A percentile compares a stretch with the other conserved stretches of the same genome.
phyloP scores from a whole-genome alignment of 2,113 vertebrate genomes.

The Stomatorhinus ivindoensis region DNA sequence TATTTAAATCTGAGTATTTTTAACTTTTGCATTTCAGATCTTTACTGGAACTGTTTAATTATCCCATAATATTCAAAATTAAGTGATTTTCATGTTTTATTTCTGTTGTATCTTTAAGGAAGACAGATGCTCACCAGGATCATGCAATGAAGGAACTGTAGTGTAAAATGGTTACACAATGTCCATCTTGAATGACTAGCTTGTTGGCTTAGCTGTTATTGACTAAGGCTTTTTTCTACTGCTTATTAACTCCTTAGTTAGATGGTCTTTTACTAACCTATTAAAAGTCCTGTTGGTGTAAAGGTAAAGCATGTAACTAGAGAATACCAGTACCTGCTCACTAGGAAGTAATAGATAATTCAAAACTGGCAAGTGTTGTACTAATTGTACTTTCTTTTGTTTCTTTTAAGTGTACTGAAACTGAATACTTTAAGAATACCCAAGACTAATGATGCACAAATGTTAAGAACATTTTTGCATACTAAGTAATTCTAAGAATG shows the following conservation, averaged over 20 bases:
- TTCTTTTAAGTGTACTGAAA: neutral
- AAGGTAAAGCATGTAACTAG: neutral
- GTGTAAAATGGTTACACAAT: neutral
- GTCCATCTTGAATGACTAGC: neutral
- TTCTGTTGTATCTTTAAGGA: neutral
- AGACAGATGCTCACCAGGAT: neutral
- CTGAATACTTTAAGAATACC: neutral
- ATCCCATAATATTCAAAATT: neutral
- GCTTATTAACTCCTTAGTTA: neutral
- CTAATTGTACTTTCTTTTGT: neutral
- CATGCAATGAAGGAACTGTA: neutral
- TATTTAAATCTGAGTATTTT: neutral
- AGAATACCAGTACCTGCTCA: neutral
- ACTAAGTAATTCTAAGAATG: neutral
- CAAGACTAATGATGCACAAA: neutral
- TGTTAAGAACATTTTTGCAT: neutral
- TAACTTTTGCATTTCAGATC: neutral
- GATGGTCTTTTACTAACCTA: neutral
- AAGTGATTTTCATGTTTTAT: neutral
- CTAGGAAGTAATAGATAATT: neutral
- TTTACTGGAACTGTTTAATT: neutral
- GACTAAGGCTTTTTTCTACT: neutral
- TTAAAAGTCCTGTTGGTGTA: neutral
- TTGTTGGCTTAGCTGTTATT: neutral
- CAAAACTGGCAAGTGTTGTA: slow-evolving; percentile 1